phyloP scores from a whole-genome alignment of 2,888 invertebrate genomes.

The Lomographa bimaculata region DNA sequence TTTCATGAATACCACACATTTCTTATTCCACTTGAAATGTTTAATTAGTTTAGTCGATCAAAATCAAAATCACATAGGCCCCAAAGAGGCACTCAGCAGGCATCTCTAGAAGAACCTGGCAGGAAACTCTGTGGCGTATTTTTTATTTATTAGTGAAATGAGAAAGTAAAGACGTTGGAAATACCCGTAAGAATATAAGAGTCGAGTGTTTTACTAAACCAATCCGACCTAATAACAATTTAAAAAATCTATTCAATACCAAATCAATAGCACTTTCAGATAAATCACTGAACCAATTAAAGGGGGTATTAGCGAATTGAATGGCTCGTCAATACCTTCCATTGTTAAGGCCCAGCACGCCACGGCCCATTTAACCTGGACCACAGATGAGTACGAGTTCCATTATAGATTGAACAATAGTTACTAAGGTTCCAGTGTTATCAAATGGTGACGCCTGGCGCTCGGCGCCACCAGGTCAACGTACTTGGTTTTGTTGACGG shows the following conservation, averaged over 20 bases:
- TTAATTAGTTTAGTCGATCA: too few relatives aligned
- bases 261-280: slow-evolving; percentile 47
- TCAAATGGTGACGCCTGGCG: slow-evolving; percentile 60
- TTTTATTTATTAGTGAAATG: too few relatives aligned
- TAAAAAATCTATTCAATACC: slow-evolving; percentile 32
- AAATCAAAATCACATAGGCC: too few relatives aligned
- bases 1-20: too few relatives aligned
- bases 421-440: slow-evolving; percentile 40
- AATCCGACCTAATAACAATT: too few relatives aligned
- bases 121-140: too few relatives aligned
- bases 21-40: too few relatives aligned
- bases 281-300: slow-evolving; percentile 76
- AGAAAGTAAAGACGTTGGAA: too few relatives aligned
- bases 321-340: slow-evolving; percentile 63
- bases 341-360: slow-evolving; percentile 60
- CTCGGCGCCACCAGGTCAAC: slow-evolving; percentile 59
- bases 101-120: too few relatives aligned
- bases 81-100: too few relatives aligned
- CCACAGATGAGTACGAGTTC: slow-evolving; percentile 15
- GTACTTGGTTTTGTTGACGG: slow-evolving; percentile 42
- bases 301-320: slow-evolving; percentile 76
- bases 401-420: background rate
- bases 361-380: slow-evolving; percentile 69
- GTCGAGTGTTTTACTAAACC: too few relatives aligned
- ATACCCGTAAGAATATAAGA: too few relatives aligned